Base-by-base conservation (phyloP, 2,113 vertebrate species). In the Dipodomys stephensi region DNA sequence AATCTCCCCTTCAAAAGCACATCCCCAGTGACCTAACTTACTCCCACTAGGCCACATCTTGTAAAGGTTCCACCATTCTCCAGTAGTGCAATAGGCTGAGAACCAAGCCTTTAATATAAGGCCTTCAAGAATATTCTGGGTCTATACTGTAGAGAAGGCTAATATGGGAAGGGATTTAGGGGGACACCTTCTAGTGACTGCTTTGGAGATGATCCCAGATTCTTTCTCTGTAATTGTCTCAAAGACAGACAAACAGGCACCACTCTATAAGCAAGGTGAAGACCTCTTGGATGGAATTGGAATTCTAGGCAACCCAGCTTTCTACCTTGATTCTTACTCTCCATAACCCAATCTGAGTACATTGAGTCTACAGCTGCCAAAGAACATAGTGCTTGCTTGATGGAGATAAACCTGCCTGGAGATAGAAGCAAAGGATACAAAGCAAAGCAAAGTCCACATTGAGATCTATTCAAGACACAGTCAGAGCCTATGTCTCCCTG, bases 331-430 rank as follows among this genome's bases (percentile, higher is more conserved):
- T 57, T 57, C 53, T 19, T 22, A 32, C 62, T 60, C 22, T 82
- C 44, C 11, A 5, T 15, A 67, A 46, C 49, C 64, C 3, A 11
- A 7, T 25, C 11, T 57, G 11, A 4, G 18, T 11, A n/a, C 7
- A 6, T 16, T 20, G 35, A n/a, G 39, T 32, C 67, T 53, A 22
- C 18, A 16, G 22, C 46, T 77, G 16, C 57, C 39, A 22, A 64
- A 49, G 65, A 46, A 3, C 39, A 16, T 4, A 8, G 10, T 18
- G 25, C 65, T 62, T 39, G 39, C 0, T 1, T 4, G 13, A 15
- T 1, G 18, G 27, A 85, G 12, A 15, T 12, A 22, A 0, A 0
- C 23, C 64, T 19, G 13, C 10, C 53, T 57, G 53, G 2, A 44
- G 60, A 57, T 18, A 32, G 25, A 44, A 15, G 32, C 13, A 39